Conservation (phyloP, 1,140 invertebrate genomes). For the Hyles vespertilio region DNA sequence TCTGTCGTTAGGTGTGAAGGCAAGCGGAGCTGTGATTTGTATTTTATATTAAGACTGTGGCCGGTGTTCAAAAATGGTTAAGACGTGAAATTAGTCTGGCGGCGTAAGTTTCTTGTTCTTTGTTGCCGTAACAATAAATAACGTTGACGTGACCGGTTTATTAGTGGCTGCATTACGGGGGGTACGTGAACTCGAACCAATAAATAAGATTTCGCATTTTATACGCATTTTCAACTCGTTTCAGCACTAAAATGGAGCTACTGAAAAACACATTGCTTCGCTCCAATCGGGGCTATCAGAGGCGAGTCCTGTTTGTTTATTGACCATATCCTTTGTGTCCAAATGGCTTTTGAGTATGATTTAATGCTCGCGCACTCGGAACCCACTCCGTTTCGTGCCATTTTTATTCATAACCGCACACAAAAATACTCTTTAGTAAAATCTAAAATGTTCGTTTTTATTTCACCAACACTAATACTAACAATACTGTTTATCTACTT, state of each 20-base stretch:
- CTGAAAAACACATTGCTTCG: constrained; percentile 35
- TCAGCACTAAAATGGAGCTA: constrained; percentile 32
- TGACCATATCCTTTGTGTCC: constrained; percentile 57
- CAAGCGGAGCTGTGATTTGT: constrained; percentile 7
- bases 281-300: constrained; percentile 40
- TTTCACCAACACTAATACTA: neutral
- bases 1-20: too few species aligned
- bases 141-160: constrained; percentile 66
- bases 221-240: constrained; percentile 31
- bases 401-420: constrained; percentile 34
- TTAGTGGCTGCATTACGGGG: constrained; percentile 58
- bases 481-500: too few species aligned
- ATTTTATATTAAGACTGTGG: neutral
- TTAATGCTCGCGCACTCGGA: constrained; percentile 37
- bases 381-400: constrained; percentile 31
- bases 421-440: constrained; percentile 19
- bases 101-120: constrained; percentile 47
- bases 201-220: constrained; percentile 43
- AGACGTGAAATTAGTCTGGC: constrained; percentile 39
- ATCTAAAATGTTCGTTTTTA: constrained; percentile 20
- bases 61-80: constrained; percentile 22
- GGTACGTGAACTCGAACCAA: constrained; percentile 34
- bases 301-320: constrained; percentile 56
- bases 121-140: constrained; percentile 69
- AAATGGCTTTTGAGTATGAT: constrained; percentile 56